Base-by-base conservation (phyloP, 2,888 invertebrate species). In the Ellobium chinense region DNA sequence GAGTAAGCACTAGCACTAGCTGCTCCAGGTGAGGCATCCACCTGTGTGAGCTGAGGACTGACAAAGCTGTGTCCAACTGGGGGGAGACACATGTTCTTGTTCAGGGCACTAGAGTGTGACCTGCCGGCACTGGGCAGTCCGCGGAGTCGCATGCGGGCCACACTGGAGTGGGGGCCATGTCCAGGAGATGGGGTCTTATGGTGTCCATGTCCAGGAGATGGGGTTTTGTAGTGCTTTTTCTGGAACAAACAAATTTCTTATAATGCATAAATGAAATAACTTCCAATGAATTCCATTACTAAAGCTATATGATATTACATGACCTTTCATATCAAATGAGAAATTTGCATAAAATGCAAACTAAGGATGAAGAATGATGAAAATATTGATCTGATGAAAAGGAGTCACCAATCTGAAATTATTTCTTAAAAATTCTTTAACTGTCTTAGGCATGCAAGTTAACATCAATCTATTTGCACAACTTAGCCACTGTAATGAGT, bases 41-140 rank as follows among this genome's bases (percentile, higher is more conserved):
- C 72, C 24, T 81, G 75, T 29, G 63, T 62, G 27, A 78, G 27
- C 21, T 74, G 78, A 29, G 79, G 68, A 18, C 79, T 77, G 4
- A 82, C 85, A 72, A 87, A 85, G 0, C 87, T 85, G 75, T 89
- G 87, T 24, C 91, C 91, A 4, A 91, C 90, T 14, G 92, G 92
- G 9, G 92, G 92, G 76, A 92, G 87, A 85, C 91, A 90, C 27
- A 88, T 83, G 80, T 91, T 92, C 78, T 87, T 87, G 83, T 92
- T 92, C 36, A 78, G 39, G 24, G 68, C 34, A 27, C 62, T 39
- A 1, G 75, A 75, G 7, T 65, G 68, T 75, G 80, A 69, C 34
- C 80, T 66, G n/a, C 74, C 66, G 56, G 88, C 85, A 68, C 85
- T 87, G 56, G 87, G 83, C 7, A 89, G 85, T 58, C 88, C 85